Evolutionary conservation across 2,797 vertebrate genomes (phyloP), one percentile per base, ranked within the genome.

Genomic region (Acanthornis magna): DNA sequence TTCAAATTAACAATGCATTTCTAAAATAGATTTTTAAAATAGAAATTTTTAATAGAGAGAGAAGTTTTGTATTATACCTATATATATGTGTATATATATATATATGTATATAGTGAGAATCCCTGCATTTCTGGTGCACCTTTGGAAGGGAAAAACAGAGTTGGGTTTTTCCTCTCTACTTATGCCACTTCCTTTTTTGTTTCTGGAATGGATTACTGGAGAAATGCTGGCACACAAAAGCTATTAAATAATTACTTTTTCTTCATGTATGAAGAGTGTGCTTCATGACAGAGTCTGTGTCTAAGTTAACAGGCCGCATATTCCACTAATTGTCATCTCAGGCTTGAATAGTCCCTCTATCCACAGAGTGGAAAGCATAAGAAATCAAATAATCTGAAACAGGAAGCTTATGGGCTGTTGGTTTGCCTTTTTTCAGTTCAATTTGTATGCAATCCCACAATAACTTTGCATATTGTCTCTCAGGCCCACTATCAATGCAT

Each of bases 401-500:
- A 79, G 38, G 22, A 82, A 85, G 1, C 1, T 45, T 60, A 50
- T 26, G 17, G 8, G 22, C 4, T 9, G 3, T 45, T 76, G 53
- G 57, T 92, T 80, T 94, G 21, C 14, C 11, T 78, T 86, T 11
- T 87, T 70, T 90, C 22, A 36, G 48, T 84, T 84, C 38, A 58
- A 68, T 60, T 23, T 50, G 4, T n/a, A 10, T 34, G 5, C 10
- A 75, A 86, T 45, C 29, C 40, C 60, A 53, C 23, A 71, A 60
- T 27, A 79, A 76, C 4, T 73, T 66, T 32, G 15, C 0, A 6
- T 23, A 10, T n/a, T 61, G 0, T 66, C 7, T 79, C 40, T 61
- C 48, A 71, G 22, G n/a, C 36, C 20, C n/a, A 12, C 5, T 11
- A n/a, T 50, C 30, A 73, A 13, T 13, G 2, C 13, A 32, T 11